Conservation (phyloP, 2,888 invertebrate species). For the Hyles lineata region DNA sequence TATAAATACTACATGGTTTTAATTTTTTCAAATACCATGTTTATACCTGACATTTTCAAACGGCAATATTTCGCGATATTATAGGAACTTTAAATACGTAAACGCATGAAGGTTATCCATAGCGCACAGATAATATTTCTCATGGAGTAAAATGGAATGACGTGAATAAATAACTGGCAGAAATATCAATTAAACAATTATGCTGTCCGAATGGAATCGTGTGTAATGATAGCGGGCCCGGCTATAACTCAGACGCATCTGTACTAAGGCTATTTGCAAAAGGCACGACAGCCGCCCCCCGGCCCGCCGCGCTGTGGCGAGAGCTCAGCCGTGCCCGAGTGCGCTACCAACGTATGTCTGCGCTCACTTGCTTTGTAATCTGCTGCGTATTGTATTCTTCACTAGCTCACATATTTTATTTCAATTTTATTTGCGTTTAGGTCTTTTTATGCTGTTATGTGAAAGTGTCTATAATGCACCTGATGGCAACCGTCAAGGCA, state of each 20-base stretch:
- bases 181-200: constrained; percentile 87
- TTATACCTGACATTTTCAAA: constrained; percentile 12
- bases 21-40: neutral
- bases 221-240: constrained; percentile 84
- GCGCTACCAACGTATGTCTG: neutral
- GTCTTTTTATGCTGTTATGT: neutral
- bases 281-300: constrained; percentile 82
- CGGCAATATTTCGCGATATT: neutral
- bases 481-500: no score
- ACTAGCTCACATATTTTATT: neutral
- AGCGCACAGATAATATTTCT: constrained; percentile 72
- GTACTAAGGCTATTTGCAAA: constrained; percentile 83
- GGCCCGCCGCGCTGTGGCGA: constrained; percentile 44
- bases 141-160: constrained; percentile 78
- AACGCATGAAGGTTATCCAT: constrained; percentile 49
- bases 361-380: neutral
- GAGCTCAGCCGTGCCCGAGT: constrained; percentile 20
- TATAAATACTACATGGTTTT: constrained; percentile 50
- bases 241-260: constrained; percentile 85
- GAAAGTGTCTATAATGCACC: no score
- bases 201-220: constrained; percentile 86
- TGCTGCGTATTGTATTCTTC: neutral
- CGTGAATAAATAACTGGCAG: constrained; percentile 85
- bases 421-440: neutral
- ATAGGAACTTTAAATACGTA: neutral